phyloP scores from a whole-genome alignment of 2,888 invertebrate species.

The Pecten maximus region DNA sequence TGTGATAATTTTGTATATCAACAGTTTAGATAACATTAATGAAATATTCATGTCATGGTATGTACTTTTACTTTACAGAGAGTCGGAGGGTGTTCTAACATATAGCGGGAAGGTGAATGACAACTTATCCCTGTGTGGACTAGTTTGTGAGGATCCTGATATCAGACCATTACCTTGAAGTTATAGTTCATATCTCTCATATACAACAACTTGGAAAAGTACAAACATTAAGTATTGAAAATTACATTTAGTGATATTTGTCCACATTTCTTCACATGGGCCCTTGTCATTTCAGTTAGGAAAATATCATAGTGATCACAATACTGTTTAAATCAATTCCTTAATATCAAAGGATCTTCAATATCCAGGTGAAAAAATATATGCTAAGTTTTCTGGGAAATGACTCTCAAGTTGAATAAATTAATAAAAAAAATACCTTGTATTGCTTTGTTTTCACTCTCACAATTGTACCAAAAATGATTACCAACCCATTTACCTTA shows the following conservation, averaged over 20 bases:
- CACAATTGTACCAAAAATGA: no score
- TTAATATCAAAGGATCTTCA: no score
- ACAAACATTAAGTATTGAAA: neutral
- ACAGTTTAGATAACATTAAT: neutral
- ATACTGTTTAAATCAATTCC: no score
- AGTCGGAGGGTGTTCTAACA: neutral
- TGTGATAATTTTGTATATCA: neutral
- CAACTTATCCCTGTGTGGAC: neutral
- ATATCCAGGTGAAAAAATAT: no score
- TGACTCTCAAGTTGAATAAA: no score
- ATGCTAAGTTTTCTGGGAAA: no score
- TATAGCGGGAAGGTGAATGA: neutral
- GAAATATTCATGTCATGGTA: neutral
- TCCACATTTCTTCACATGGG: neutral
- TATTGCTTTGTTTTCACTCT: no score
- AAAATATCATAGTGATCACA: no score
- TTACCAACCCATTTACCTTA: no score
- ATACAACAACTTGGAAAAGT: neutral
- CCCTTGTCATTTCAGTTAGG: neutral
- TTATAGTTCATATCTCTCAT: neutral
- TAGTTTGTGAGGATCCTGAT: neutral
- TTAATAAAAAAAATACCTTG: no score
- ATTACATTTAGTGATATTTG: neutral
- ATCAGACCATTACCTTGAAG: neutral
- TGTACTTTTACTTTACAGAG: constrained; percentile 10